Conservation (phyloP, 2,113 vertebrate species). For the Sebastes fasciatus region DNA sequence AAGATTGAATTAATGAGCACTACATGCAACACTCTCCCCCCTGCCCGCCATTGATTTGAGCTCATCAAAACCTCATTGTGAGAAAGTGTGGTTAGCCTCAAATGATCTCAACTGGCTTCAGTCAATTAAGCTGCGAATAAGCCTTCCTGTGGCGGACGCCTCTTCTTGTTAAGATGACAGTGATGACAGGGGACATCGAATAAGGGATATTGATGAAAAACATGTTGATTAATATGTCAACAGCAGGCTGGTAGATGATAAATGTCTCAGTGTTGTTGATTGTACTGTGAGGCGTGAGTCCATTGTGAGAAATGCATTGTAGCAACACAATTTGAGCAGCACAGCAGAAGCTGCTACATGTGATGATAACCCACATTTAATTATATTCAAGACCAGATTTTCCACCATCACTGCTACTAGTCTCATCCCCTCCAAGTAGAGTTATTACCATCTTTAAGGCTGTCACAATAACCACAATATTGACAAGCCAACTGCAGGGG, state of each 20-base stretch:
- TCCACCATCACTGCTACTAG: not conserved
- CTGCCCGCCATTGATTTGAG: slow-evolving; percentile 74
- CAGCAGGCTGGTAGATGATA: slow-evolving; percentile 37
- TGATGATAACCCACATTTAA: not conserved
- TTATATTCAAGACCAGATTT: slow-evolving; percentile 6
- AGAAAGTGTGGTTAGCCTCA: slow-evolving; percentile 73
- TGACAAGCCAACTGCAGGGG: too few species aligned
- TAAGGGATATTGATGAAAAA: slow-evolving; percentile 66
- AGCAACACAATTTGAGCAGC: slow-evolving; percentile 19
- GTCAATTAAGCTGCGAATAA: slow-evolving; percentile 74
- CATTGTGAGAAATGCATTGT: slow-evolving; percentile 20
- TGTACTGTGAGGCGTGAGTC: not conserved
- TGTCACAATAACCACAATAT: too few species aligned
- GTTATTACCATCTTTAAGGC: not conserved
- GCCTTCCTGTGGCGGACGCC: slow-evolving; percentile 57
- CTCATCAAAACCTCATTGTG: slow-evolving; percentile 77
- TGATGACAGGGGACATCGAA: slow-evolving; percentile 58
- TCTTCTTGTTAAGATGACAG: slow-evolving; percentile 69
- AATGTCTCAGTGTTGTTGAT: slow-evolving; percentile 26
- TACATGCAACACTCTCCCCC: slow-evolving; percentile 52
- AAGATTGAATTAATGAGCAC: slow-evolving; percentile 75
- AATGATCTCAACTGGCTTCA: slow-evolving; percentile 72
- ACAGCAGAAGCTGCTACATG: slow-evolving; percentile 3
- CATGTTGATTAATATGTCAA: slow-evolving; percentile 58
- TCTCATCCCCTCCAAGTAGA: not conserved